A percentile compares a stretch with the other conserved stretches of the same genome.
phyloP scores from a whole-genome alignment of 2,113 vertebrate species.

The Pithys albifrons region DNA sequence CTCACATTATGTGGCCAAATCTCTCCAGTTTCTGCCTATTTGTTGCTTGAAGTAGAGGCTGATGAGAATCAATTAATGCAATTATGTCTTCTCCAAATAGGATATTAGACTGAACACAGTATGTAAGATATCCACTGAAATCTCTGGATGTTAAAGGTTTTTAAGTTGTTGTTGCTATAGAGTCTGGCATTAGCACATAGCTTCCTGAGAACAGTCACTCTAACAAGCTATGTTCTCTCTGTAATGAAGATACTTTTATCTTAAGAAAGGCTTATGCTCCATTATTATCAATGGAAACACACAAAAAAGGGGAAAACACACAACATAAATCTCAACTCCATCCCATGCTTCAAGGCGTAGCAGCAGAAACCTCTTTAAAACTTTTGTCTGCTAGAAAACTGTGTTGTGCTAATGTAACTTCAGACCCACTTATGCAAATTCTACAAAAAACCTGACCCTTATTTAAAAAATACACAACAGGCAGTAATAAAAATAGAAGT shows the following conservation, averaged over 20 bases:
- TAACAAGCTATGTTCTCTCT: background rate
- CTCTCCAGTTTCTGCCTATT: background rate
- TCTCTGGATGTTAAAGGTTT: background rate
- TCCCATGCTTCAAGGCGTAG: background rate
- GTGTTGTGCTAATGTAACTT: background rate
- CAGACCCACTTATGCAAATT: background rate
- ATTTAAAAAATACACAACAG: background rate
- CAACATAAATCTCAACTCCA: background rate
- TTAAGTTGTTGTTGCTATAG: background rate
- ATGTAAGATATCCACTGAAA: background rate
- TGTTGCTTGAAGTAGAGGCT: background rate
- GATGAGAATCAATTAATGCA: background rate
- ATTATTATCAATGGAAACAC: background rate
- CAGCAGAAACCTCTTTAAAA: background rate
- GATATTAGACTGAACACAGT: background rate
- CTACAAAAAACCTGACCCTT: background rate
- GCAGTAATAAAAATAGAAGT: background rate
- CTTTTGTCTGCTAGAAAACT: background rate
- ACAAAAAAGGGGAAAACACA: background rate
- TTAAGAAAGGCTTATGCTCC: background rate
- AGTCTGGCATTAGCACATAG: background rate
- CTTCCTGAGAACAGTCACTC: background rate
- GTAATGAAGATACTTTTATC: background rate
- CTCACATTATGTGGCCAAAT: background rate
- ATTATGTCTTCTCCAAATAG: background rate